Evolutionary conservation across 2,113 vertebrate species (phyloP).

Genomic region (Panthera leo): DNA sequence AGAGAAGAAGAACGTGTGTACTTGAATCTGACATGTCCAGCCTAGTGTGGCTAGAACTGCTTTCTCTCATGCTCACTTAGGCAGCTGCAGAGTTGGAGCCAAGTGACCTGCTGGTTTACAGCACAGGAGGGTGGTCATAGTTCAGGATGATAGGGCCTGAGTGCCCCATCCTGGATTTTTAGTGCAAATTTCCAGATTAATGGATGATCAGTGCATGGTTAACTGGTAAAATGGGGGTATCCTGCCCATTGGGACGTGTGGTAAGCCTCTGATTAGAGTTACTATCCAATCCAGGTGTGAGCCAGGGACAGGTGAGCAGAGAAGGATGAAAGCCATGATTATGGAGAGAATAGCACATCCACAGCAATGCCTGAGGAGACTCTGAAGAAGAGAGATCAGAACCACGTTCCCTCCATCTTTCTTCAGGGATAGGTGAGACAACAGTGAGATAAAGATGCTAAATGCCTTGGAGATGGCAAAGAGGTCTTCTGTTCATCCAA

Average conservation of each 20-base stretch:
- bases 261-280: background rate
- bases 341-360: background rate
- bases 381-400: background rate
- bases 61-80: background rate
- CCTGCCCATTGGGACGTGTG: accelerated
- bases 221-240: no score
- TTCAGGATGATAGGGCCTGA: background rate
- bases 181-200: background rate
- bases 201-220: accelerated
- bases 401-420: background rate
- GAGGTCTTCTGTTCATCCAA: background rate
- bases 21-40: background rate
- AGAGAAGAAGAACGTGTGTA: background rate
- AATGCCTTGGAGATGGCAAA: background rate
- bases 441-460: background rate
- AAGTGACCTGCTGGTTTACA: background rate
- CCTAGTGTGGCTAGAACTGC: background rate
- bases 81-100: background rate
- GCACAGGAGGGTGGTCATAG: background rate
- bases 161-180: background rate
- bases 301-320: background rate
- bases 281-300: background rate
- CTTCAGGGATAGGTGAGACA: background rate
- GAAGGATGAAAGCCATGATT: background rate
- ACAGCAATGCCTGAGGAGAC: background rate